These are phyloP conservation scores for Cyanoramphus novaezelandiae DNA, from an alignment of 2,113 vertebrate species.

Conservation along the genomic window DNA sequence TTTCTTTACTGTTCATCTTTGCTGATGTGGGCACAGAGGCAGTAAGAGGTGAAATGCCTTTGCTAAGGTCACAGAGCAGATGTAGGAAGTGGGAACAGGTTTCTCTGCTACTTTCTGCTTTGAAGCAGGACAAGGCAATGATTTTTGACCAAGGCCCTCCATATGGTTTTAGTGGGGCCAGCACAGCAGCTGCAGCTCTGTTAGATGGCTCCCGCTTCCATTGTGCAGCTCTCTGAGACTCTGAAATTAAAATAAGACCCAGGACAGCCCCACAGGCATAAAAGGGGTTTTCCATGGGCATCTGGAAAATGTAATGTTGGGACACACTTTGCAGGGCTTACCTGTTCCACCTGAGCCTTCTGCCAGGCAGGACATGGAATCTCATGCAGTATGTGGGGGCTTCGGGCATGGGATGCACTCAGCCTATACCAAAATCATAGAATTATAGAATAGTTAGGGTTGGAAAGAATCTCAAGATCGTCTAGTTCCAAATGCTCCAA, in stretches of 20 bases:
- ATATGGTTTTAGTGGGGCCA: not conserved
- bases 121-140: not conserved
- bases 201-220: not conserved
- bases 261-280: not conserved
- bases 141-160: not conserved
- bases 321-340: not conserved
- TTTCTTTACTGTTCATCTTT: not conserved
- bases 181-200: not conserved
- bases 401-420: not conserved
- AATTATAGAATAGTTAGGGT: not conserved
- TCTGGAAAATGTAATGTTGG: not conserved
- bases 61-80: not conserved
- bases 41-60: not conserved
- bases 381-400: fast-evolving
- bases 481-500: not conserved
- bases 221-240: not conserved
- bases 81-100: not conserved
- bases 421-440: not conserved
- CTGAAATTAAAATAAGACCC: not conserved
- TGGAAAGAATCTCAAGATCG: no score
- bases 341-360: fast-evolving
- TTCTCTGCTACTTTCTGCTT: not conserved
- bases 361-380: not conserved
- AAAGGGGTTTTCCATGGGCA: not conserved
- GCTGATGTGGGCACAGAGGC: not conserved